These are phyloP conservation scores for Epinotia demarniana DNA, from an alignment of 2,888 invertebrate genomes.

Conservation along the genomic window DNA sequence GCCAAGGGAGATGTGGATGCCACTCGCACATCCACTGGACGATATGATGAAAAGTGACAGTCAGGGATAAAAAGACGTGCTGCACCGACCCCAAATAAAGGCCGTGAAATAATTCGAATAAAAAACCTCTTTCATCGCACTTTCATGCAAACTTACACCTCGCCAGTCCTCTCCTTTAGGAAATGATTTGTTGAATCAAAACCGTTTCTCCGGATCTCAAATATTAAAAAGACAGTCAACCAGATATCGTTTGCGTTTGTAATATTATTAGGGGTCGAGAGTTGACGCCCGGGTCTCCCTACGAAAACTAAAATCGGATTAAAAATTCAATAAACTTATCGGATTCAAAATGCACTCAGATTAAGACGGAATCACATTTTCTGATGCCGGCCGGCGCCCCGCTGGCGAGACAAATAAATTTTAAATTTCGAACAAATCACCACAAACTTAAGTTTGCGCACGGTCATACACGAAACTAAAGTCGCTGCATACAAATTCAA, in stretches of 20 bases:
- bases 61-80: no score
- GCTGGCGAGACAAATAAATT: conserved; percentile 45
- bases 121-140: background rate
- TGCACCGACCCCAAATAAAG: background rate
- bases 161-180: background rate
- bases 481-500: background rate
- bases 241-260: background rate
- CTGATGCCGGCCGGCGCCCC: conserved; percentile 40
- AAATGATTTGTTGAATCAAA: background rate
- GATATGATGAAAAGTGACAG: no score
- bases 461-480: conserved; percentile 18
- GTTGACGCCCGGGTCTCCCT: background rate
- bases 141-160: background rate
- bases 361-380: conserved; percentile 42
- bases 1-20: no score
- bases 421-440: conserved; percentile 40
- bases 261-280: background rate
- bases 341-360: conserved; percentile 42
- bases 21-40: no score
- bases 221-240: background rate
- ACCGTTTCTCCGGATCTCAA: background rate
- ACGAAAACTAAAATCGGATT: conserved; percentile 31
- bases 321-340: conserved; percentile 37
- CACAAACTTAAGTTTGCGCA: conserved; percentile 25
- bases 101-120: background rate